phyloP scores from a whole-genome alignment of 2,797 vertebrate species.

The Clarias platycephalus region DNA sequence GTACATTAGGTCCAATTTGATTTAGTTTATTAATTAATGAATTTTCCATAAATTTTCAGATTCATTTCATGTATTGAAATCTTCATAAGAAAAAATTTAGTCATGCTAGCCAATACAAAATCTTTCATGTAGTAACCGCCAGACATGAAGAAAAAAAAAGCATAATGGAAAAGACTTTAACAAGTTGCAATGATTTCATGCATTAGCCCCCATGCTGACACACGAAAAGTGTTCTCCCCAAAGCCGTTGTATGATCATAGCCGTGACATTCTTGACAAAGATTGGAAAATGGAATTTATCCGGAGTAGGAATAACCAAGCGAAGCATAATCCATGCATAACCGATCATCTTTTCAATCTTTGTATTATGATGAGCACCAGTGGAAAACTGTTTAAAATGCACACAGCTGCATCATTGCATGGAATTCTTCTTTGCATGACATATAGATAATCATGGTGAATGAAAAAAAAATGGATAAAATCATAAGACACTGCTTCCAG shows the following conservation, averaged over 20 bases:
- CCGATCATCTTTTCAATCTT: conserved; percentile 32
- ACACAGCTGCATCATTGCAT: not conserved
- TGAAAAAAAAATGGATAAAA: not conserved
- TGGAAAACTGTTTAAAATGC: not conserved
- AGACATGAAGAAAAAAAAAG: conserved; percentile 19
- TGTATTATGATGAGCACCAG: not conserved
- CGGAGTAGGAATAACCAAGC: conserved; percentile 8
- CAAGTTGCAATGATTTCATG: conserved; percentile 51
- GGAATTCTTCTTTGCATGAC: not conserved
- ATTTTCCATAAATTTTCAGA: not conserved
- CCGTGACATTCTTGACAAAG: conserved; percentile 7
- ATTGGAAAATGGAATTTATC: conserved; percentile 24
- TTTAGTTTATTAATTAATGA: no score
- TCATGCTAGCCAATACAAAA: not conserved
- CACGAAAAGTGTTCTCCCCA: not conserved
- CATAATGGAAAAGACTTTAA: conserved; percentile 27
- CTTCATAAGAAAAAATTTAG: not conserved
- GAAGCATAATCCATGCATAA: conserved; percentile 31
- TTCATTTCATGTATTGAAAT: not conserved
- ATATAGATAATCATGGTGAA: not conserved
- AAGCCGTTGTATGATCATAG: conserved; percentile 2
- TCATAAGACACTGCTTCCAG: not conserved
- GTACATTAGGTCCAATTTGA: not conserved
- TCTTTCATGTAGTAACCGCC: not conserved
- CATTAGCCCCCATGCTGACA: conserved; percentile 38